Base-by-base conservation (phyloP, 2,797 vertebrate genomes). In the Melanotaenia pygmaea region DNA sequence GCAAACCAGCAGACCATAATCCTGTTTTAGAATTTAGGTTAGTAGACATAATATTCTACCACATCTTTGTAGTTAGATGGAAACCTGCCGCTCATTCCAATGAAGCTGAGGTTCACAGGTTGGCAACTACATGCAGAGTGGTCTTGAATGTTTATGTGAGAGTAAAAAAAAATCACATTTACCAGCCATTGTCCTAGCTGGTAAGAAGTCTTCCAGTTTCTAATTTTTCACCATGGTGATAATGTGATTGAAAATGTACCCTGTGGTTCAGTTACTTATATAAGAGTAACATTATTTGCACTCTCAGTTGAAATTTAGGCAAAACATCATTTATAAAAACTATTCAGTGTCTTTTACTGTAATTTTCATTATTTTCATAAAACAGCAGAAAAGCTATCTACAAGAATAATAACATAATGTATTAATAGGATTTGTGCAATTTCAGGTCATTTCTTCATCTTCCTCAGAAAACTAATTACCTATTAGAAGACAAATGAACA, bases 161-260 rank as follows among this genome's bases (percentile, higher is more conserved):
- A 79, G 12, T 32, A 80, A 80, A 80, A 65, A 28, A 28, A 28
- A 28, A 71, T 79, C 80, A 78, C 73, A 57, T 79, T 75, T 79
- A 65, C 38, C 50, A 53, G 56, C 38, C 64, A 70, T 88, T 89
- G 76, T 87, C 50, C 70, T 8, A 5, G 22, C n/a, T 43, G 37
- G 38, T 16, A 11, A 76, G 64, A 84, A 72, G 54, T 77, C 79
- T 54, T 59, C 20, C 37, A 43, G 72, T 64, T 66, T 69, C 66
- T 34, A 10, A 40, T 72, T 70, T 78, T 53, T 84, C 76, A 86
- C 83, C 75, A 81, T 87, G 80, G 85, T 70, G 83, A 90, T 81
- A 83, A 85, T 81, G 73, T 59, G 56, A 71, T 77, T 82, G 73
- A 67, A 81, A 37, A 45, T 64, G 71, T 54, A 71, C 74, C 71